A percentile compares a stretch with the other conserved stretches of the same genome.
phyloP scores from a whole-genome alignment of 2,797 vertebrate genomes.

The Catostomus latipinnis region DNA sequence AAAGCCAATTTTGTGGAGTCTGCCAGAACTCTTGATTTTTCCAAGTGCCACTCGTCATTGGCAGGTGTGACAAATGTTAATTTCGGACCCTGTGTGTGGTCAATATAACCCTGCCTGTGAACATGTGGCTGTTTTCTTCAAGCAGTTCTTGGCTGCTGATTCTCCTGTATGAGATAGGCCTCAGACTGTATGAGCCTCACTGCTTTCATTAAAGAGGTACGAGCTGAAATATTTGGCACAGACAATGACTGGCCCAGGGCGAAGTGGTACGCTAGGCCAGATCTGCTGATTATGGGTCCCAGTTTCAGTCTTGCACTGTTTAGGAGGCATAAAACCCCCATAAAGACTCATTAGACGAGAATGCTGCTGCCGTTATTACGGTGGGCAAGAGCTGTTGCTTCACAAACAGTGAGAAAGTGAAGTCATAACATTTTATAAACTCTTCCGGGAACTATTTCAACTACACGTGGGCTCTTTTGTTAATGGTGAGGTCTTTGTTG shows the following conservation, averaged over 20 bases:
- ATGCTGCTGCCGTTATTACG: conserved; percentile 67
- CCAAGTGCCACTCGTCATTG: too few species aligned
- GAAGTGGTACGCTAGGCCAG: conserved; percentile 65
- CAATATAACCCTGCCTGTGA: conserved; percentile 19
- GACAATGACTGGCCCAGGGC: conserved; percentile 59
- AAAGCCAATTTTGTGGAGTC: too few species aligned
- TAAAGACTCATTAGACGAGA: conserved; percentile 78
- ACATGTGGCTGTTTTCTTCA: not conserved
- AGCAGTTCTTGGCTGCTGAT: conserved; percentile 46
- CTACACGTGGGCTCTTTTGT: conserved; percentile 62
- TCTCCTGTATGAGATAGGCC: conserved; percentile 32
- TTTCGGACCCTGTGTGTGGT: conserved; percentile 25
- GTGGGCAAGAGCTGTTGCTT: conserved; percentile 73
- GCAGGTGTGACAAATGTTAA: too few species aligned
- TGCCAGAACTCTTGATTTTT: too few species aligned
- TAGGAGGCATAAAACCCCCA: conserved; percentile 73
- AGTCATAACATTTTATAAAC: conserved; percentile 74
- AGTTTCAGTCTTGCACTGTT: conserved; percentile 70
- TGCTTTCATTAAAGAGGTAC: conserved; percentile 61
- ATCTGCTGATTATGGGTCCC: conserved; percentile 71
- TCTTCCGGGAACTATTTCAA: conserved; percentile 71
- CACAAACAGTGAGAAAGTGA: conserved; percentile 69
- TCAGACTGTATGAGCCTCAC: conserved; percentile 4
- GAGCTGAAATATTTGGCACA: conserved; percentile 67
- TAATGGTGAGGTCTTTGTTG: conserved; percentile 8